Percentiles rank a stretch among this genome's conserved stretches.
Evolutionary conservation across 2,113 vertebrate genomes (phyloP).

Genomic region (Taxidea taxus): DNA sequence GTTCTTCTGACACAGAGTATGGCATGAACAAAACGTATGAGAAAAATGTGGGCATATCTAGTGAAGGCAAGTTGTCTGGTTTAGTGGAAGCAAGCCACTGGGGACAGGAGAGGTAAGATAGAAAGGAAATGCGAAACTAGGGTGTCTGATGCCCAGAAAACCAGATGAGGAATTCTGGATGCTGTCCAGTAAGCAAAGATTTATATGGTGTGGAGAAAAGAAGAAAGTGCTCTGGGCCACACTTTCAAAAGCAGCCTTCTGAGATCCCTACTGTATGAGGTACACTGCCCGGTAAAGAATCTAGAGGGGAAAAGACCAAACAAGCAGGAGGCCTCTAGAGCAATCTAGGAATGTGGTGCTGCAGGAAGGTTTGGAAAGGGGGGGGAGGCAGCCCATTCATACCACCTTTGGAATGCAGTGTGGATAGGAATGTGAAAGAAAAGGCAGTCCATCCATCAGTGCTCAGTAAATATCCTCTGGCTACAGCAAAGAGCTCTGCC

Average conservation of each 20-base stretch:
- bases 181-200: neutral
- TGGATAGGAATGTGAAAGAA: neutral
- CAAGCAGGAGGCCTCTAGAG: neutral
- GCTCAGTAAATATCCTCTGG: no score
- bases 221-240: neutral
- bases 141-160: neutral
- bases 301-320: neutral
- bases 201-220: neutral
- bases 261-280: neutral
- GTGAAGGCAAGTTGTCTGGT: neutral
- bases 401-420: neutral
- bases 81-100: neutral
- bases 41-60: accelerated
- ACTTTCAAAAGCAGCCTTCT: neutral
- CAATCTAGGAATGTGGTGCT: neutral
- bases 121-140: neutral
- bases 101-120: neutral
- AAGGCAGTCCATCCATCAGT: neutral
- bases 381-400: accelerated
- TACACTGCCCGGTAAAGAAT: neutral
- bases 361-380: neutral
- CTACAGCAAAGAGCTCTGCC: neutral
- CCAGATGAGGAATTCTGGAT: neutral
- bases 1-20: neutral
- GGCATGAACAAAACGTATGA: accelerated